Base-by-base conservation (phyloP, 2,797 vertebrate species). In the Liparis tanakae region DNA sequence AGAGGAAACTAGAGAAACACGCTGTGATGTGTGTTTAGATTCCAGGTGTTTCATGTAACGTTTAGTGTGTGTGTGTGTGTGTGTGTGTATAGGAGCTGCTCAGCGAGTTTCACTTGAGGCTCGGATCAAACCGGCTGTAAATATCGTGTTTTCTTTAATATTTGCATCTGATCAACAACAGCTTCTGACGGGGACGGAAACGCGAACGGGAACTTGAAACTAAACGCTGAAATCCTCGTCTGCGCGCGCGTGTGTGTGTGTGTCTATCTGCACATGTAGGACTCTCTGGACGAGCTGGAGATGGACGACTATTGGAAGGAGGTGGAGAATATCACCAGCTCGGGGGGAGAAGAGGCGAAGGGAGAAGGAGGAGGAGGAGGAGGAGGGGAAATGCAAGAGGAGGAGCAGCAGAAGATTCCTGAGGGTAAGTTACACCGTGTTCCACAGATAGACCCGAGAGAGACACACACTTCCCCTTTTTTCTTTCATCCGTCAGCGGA, bases 231-330 rank as follows among this genome's bases (percentile, higher is more conserved):
- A 48, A 22, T 22, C 34, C 34, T 50, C 0, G 4, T 64, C 25
- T 30, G 2, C 25, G n/a, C n/a, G n/a, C n/a, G n/a, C n/a, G 1
- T 22, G 33, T 6, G 1, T 7, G 33, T 18, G 1, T 43, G 15
- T 15, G 33, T 17, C 8, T 9, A 3, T 4, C 33, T 20, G 6
- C 15, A 5, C 14, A 3, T 3, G 0, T 70, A 17, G 94, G 98
- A 99, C 90, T 99, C 97, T 15, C 91, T 99, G 92, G 97, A 99
- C 63, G 97, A 98, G 70, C 80, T 96, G 17, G 93, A 95, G 65
- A 94, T 99, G 96, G 95, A 96, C 51, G 96, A 96, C 86, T 99
- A 96, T 66, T 99, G 96, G 96, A 97, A 86, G 61, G 98, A 99
- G 90, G 79, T 99, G 72, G 96, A 98, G 92, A 93, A 97, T 68